Evolutionary conservation across 2,888 invertebrate species (phyloP), one percentile per base, ranked within the genome.

Genomic region (Cataglyphis cursor): DNA sequence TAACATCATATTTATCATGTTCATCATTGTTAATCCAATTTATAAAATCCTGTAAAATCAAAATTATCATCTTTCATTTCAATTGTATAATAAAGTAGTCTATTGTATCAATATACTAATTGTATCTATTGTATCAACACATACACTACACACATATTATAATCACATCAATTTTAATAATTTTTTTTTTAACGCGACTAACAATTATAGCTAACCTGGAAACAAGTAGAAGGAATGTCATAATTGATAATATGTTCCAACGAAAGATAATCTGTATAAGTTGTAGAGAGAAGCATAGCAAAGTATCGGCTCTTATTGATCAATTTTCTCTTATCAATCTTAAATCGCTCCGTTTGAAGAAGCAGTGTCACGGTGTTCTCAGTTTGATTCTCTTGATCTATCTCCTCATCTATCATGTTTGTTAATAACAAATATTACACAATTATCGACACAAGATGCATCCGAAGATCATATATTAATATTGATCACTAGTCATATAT

Each of bases 181-280:
- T 10, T 24, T 18, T 41, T 41, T 51, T 51, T 51, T 51, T 18
- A 44, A 44, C 6, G 2, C 15, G 0, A 0, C 18, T 4, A 38
- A 54, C 18, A 65, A 48, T 57, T 54, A 6, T 2, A 31, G 1
- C 87, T 65, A 84, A 93, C 94, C 92, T 92, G 86, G 18, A 94
- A 86, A 15, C 91, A 91, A 18, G 28, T 41, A 4, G 83, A 61
- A 57, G 89, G 41, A 76, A 94, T 88, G 48, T 93, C 90, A 82
- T 92, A 94, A 83, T 93, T 93, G 31, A 94, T 92, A 64, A 81
- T 82, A 57, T 93, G 90, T 81, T 93, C 91, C 18, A 90, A 86
- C 28, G 87, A 85, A 24, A 74, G 82, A 41, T 91, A 91, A 82
- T 94, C 93, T 12, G 85, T 89, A 70, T 92, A 93, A 70, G 91